Base-by-base conservation (phyloP, 2,113 vertebrate species). In the Gorsachius goisagi region DNA sequence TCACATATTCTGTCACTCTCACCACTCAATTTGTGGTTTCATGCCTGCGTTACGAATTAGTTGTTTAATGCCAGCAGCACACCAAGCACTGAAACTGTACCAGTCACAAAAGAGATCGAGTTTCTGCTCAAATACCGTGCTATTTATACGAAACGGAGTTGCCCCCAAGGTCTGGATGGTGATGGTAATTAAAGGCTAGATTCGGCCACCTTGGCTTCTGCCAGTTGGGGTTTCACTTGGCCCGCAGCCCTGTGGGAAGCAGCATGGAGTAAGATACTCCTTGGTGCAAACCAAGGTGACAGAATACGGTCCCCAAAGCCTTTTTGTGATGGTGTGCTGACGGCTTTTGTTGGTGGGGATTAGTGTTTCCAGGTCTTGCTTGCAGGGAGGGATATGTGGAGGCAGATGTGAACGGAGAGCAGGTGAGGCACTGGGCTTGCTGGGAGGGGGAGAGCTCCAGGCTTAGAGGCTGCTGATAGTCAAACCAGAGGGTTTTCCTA, bases 371-470 rank as follows among this genome's bases (percentile, higher is more conserved):
- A 71, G n/a, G 28, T 62, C 47, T 63, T 62, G 47, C 47, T 9
- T 59, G 15, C 1, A 0, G 28, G 27, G 28, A 76, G 35, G 41
- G 11, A n/a, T 27, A 56, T 5, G 5, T 76, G 75, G 41, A 79
- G 13, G 23, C 0, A 1, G 15, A 28, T 62, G 68, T 0, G 1
- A 47, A 35, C 16, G 45, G n/a, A 50, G 56, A 74, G 22, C 13
- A 32, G 55, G 12, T 85, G 79, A 72, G 21, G 21, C 41, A 39
- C 28, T 2, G 0, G 3, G 7, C 35, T 56, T 53, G 12, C 45
- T 59, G 67, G 30, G 24, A 79, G 6, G 4, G 9, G 20, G 13
- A 55, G 26, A 30, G 18, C 55, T 85, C 39, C 53, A 56, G 12
- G 30, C 44, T 64, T 62, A 22, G 32, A 26, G 24, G 24, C 62